Base-by-base conservation (phyloP, 1,140 invertebrate genomes). In the Tetramorium alpestre region DNA sequence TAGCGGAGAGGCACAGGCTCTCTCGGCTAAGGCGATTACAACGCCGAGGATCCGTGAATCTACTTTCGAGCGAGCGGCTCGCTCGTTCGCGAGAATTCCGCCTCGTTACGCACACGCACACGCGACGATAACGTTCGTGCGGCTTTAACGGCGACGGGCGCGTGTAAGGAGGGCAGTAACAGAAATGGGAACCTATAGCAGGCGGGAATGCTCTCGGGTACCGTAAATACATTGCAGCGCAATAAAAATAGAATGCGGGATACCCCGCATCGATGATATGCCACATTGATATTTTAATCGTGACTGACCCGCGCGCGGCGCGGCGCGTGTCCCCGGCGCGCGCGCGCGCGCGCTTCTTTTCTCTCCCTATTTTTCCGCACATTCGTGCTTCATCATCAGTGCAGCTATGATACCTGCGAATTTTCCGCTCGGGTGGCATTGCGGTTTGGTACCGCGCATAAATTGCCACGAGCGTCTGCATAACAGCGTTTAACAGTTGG, bases 151-250 rank as follows among this genome's bases (percentile, higher is more conserved):
- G 82, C 69, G 70, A 76, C 41, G 18, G 67, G 70, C 75, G 49
- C 33, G 33, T 3, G 33, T 89, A 89, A 89, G 84, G 88, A 89
- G 87, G 84, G 76, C 82, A 89, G 87, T 86, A 87, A 88, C 73
- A 88, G 88, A 89, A 89, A 89, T 89, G 87, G 84, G 87, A 89
- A 89, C 56, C 85, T 86, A 86, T 88, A 80, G 82, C 88, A 54
- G 73, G 72, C 78, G 49, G 75, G 72, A 82, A 81, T 81, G 64
- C 69, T 89, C 70, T 69, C 44, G 69, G 60, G 60, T 44, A 88
- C 51, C 80, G 76, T 89, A 84, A 84, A 87, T 82, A 65, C 58
- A 56, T 64, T 76, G 65, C 67, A 38, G 18, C 51, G 62, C 44
- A 77, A 84, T 69, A 88, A 88, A 77, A 85, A 90, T 87, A 44